Percentiles rank a stretch among this genome's conserved stretches.
phyloP scores from a whole-genome alignment of 2,888 invertebrate genomes.

The Nyleta sp. region DNA sequence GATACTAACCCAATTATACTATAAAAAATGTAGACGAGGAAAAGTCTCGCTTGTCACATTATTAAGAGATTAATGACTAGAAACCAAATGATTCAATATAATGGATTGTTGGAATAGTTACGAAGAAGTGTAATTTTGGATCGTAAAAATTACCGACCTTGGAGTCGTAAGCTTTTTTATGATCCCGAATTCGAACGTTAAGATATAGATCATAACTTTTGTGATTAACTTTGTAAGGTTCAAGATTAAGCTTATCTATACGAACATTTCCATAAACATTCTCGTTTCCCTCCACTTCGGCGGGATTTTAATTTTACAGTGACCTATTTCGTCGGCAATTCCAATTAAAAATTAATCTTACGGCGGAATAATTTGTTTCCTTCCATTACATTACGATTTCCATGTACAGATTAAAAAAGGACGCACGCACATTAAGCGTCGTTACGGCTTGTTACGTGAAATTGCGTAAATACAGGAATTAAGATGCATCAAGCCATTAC shows the following conservation, averaged over 20 bases:
- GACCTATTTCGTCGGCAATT: background rate
- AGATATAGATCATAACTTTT: constrained; percentile 24
- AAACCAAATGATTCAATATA: constrained; percentile 21
- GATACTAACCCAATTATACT: constrained; percentile 33
- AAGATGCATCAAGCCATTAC: background rate
- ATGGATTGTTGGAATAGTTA: constrained; percentile 1
- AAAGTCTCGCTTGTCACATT: constrained; percentile 30
- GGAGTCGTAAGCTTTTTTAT: background rate
- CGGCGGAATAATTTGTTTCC: background rate
- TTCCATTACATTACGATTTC: background rate
- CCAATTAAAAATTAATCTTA: background rate
- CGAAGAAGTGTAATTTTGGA: constrained; percentile 15
- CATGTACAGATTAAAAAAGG: too few relatives aligned
- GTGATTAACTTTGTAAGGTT: constrained; percentile 24
- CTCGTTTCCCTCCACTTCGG: background rate
- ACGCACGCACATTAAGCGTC: too few relatives aligned
- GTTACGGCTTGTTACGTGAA: background rate
- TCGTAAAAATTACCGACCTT: constrained; percentile 16
- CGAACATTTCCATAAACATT: background rate
- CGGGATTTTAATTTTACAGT: background rate
- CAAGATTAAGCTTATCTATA: constrained; percentile 1
- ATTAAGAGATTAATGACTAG: constrained; percentile 36
- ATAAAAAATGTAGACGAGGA: constrained; percentile 28
- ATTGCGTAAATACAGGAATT: constrained; percentile 6
- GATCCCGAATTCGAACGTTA: background rate